Evolutionary conservation across 2,888 invertebrate species (phyloP).

Genomic region (Heliconius hortense): DNA sequence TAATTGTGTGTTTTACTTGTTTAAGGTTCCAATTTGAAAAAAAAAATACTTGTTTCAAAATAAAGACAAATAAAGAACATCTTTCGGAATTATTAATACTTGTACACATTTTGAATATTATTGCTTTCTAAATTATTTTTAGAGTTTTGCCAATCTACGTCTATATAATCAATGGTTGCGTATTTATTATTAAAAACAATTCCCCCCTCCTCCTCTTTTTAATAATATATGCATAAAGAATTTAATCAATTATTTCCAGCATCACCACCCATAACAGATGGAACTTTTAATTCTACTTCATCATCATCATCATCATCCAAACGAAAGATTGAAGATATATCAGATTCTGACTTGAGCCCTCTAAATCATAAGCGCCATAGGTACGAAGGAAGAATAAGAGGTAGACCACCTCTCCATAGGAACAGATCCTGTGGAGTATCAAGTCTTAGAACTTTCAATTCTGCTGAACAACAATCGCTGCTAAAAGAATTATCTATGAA

Average conservation of each 20-base stretch:
- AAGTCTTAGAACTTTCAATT: slow-evolving; percentile 55
- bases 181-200: too few species aligned
- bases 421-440: slow-evolving; percentile 56
- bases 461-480: slow-evolving; percentile 59
- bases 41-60: too few species aligned
- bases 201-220: too few species aligned
- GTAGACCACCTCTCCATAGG: slow-evolving; percentile 67
- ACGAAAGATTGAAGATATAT: slow-evolving; percentile 64
- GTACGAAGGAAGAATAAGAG: slow-evolving; percentile 67
- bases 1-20: background rate
- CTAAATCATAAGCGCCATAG: slow-evolving; percentile 72
- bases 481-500: slow-evolving; percentile 50
- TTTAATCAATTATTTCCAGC: slow-evolving; percentile 49
- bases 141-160: too few species aligned
- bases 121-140: too few species aligned
- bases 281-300: slow-evolving; percentile 48
- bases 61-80: too few species aligned
- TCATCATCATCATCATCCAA: slow-evolving; percentile 66
- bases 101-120: too few species aligned
- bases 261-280: slow-evolving; percentile 54
- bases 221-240: background rate
- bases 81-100: too few species aligned
- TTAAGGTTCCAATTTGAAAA: too few species aligned
- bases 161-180: too few species aligned
- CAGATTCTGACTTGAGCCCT: slow-evolving; percentile 66